These are phyloP conservation scores for Vanessa atalanta DNA, from an alignment of 1,140 invertebrate species.

Conservation along the genomic window DNA sequence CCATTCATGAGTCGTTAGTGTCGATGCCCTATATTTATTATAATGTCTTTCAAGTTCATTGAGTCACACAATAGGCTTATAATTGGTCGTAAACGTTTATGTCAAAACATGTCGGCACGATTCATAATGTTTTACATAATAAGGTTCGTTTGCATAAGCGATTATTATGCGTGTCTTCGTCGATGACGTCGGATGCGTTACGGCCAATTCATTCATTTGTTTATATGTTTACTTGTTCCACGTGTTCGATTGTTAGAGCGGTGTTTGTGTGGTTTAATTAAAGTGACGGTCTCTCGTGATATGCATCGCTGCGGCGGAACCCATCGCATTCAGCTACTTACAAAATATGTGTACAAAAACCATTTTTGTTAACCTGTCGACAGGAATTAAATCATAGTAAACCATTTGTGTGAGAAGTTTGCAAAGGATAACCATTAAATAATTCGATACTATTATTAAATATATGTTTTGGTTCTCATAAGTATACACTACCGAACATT, in stretches of 20 bases:
- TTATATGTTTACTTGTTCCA: slow-evolving; percentile 67
- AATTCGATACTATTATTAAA: too few relatives aligned
- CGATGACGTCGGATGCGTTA: slow-evolving; percentile 63
- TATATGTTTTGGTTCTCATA: too few relatives aligned
- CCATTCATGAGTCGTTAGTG: slow-evolving; percentile 57
- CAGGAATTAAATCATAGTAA: too few relatives aligned
- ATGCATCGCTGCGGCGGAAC: slow-evolving; percentile 5
- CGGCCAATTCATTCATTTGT: slow-evolving; percentile 74
- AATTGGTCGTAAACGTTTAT: slow-evolving; percentile 74
- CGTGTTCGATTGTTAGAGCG: slow-evolving; percentile 56
- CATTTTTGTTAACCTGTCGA: neutral
- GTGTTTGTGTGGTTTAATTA: slow-evolving; percentile 49
- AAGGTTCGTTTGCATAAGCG: slow-evolving; percentile 74
- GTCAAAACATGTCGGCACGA: slow-evolving; percentile 71
- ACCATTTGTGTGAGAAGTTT: too few relatives aligned
- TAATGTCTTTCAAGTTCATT: slow-evolving; percentile 75
- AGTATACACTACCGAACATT: too few relatives aligned
- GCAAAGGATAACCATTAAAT: too few relatives aligned
- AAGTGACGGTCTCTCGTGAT: slow-evolving; percentile 48
- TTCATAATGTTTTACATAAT: slow-evolving; percentile 78
- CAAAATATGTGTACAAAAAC: too few relatives aligned
- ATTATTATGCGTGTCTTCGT: slow-evolving; percentile 77
- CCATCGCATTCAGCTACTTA: neutral
- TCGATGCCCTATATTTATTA: slow-evolving; percentile 77
- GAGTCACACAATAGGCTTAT: slow-evolving; percentile 72